phyloP scores from a whole-genome alignment of 2,888 invertebrate genomes.

The Pristionchus exspectatus region DNA sequence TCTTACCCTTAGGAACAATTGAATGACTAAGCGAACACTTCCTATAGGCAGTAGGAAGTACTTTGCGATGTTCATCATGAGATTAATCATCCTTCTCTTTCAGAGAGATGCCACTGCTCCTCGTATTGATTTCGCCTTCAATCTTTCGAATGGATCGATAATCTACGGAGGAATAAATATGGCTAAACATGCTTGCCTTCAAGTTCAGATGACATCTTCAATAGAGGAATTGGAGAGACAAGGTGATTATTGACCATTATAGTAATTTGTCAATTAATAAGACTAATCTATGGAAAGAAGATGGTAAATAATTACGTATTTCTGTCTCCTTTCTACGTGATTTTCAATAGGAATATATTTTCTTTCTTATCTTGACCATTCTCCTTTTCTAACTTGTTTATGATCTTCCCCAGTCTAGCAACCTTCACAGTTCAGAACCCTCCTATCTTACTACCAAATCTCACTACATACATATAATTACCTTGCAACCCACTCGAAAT shows the following conservation, averaged over 20 bases:
- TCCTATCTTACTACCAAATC: not conserved
- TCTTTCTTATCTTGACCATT: no score
- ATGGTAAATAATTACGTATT: constrained; percentile 5
- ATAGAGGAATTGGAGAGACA: constrained; percentile 31
- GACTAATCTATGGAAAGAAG: not conserved
- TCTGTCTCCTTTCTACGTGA: not conserved
- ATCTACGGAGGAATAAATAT: constrained; percentile 44
- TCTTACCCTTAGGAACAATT: not conserved
- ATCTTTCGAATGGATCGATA: not conserved
- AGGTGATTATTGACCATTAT: constrained; percentile 16
- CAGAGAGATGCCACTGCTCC: constrained; percentile 1
- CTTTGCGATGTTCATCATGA: not conserved
- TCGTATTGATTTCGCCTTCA: constrained; percentile 45
- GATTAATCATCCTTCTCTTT: not conserved
- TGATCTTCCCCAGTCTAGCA: not conserved
- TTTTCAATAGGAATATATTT: no score
- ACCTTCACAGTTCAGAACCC: constrained; percentile 1
- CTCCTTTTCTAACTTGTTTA: not conserved
- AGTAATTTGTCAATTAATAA: not conserved
- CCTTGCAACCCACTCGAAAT: not conserved
- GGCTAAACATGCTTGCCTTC: constrained; percentile 33
- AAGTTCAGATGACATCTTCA: not conserved
- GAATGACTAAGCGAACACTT: constrained; percentile 11
- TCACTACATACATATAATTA: not conserved
- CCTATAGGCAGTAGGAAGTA: not conserved